Evolutionary conservation across 2,888 invertebrate species (phyloP), one percentile per base, ranked within the genome.

Genomic region (Aethes cnicana): DNA sequence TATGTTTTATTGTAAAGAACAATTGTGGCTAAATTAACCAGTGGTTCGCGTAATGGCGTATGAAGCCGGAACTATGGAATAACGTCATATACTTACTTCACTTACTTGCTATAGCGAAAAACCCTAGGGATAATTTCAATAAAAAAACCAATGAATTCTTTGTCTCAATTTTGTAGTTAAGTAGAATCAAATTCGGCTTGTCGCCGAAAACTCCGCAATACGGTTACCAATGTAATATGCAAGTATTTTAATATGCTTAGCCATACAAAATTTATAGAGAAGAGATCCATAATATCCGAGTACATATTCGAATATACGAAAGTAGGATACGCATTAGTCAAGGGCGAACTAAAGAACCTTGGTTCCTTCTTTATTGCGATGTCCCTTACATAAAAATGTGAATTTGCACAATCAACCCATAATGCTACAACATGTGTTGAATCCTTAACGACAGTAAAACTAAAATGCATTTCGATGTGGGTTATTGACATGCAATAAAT

Each of bases 11-110:
- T 41, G 14, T 32, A 4, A 16, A 35, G 17, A 50, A 44, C 50
- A 50, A 44, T 50, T 23, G 36, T 18, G 50, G 30, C 37, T 30
- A 32, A 44, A 50, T 43, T 50, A 50, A 17, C 33, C 25, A 4
- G 36, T 23, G 25, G 39, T 39, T 25, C 16, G 12, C 20, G 7
- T 46, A 47, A 47, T 47, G 46, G 46, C 5, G 4, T 26, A 21
- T 44, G 30, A 0, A 32, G 43, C 43, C 50, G 50, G 50, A 50
- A 44, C 50, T 50, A 11, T 21, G 12, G 17, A 9, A 17, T 23
- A 23, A 8, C 26, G 28, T 50, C 35, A 50, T 20, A 16, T 17
- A 25, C n/a, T n/a, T n/a, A n/a, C n/a, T n/a, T n/a, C n/a, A n/a
- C n/a, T n/a, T n/a, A n/a, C n/a, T n/a, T n/a, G n/a, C n/a, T n/a